Conservation (phyloP, 2,888 invertebrate species). For the Leptinotarsa peninsularis region DNA sequence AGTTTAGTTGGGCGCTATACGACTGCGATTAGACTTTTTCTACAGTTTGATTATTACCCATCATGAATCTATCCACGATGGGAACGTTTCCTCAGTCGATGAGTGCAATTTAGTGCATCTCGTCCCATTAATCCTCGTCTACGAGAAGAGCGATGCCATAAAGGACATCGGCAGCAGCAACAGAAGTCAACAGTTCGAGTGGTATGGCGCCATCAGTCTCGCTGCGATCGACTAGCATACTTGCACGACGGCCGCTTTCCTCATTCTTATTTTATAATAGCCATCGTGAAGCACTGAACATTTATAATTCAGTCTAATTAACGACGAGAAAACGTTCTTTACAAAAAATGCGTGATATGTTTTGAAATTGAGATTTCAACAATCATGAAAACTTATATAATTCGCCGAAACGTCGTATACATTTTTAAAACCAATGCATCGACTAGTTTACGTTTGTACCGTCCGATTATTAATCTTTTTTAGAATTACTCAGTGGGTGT, state of each 20-base stretch:
- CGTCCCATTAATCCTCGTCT: conserved; percentile 28
- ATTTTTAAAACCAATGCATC: not conserved
- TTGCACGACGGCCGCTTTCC: conserved; percentile 33
- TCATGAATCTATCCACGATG: not conserved
- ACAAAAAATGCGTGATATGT: not conserved
- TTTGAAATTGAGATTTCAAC: conserved; percentile 6
- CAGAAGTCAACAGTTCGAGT: conserved; percentile 28
- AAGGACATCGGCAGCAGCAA: conserved; percentile 23
- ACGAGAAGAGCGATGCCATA: conserved; percentile 28
- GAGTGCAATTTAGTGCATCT: conserved; percentile 28
- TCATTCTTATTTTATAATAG: conserved; percentile 45
- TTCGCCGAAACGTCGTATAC: not conserved
- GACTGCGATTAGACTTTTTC: conserved; percentile 10
- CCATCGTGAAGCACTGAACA: conserved; percentile 39
- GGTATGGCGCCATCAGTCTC: conserved; percentile 33
- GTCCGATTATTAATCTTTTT: too few relatives aligned
- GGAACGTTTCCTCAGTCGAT: conserved; percentile 15
- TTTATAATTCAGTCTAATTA: conserved; percentile 37
- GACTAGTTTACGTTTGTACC: too few relatives aligned
- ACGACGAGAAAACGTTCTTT: conserved; percentile 15
- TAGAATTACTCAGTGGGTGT: too few relatives aligned
- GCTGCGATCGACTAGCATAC: conserved; percentile 30
- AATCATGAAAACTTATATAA: conserved; percentile 49
- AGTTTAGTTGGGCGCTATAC: not conserved
- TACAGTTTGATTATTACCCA: not conserved